Base-by-base conservation (phyloP, 2,113 vertebrate genomes). In the Siphamia tubifer region DNA sequence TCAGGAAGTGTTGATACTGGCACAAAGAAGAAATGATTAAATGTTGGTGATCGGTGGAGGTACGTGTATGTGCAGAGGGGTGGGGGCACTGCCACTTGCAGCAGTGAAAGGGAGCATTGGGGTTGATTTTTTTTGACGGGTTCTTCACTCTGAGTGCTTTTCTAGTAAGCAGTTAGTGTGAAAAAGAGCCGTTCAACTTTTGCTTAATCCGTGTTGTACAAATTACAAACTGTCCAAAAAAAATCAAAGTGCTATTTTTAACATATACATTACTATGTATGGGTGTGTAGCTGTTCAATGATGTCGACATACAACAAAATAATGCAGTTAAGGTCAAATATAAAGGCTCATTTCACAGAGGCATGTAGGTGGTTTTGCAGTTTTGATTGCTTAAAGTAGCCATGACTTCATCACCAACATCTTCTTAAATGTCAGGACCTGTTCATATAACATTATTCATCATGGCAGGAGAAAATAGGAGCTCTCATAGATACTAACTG, bases 361-460 rank as follows among this genome's bases (percentile, higher is more conserved):
- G n/a, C 25, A 30, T 17, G 44, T 48, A 23, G 44, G 44, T 25
- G 25, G 44, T 16, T 30, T n/a, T n/a, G 5, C 15, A 48, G 45
- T 15, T 13, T 10, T 48, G 1, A 61, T 63, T 42, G 12, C 36
- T 60, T n/a, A 21, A 55, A 64, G 30, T 24, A 16, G 44, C 17
- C 4, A 48, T 49, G 57, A 53, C 63, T 60, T 6, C 65, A 25
- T 73, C 13, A 28, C 20, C 38, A 63, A 67, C 13, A 6, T 32
- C 17, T 11, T 7, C 36, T 53, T 19, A 49, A 20, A 57, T 60
- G 57, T 75, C 47, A 40, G 23, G 62, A 49, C 47, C 38, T 17
- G 58, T 32, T 32, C 3, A 13, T 6, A 47, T 8, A 32, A 39
- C 40, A 69, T 43, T 70, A 48, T 65, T 35, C 56, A 36, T 72